Percentiles rank a stretch among this genome's conserved stretches.
phyloP scores from a whole-genome alignment of 2,113 vertebrate species.

The Laticauda colubrina region DNA sequence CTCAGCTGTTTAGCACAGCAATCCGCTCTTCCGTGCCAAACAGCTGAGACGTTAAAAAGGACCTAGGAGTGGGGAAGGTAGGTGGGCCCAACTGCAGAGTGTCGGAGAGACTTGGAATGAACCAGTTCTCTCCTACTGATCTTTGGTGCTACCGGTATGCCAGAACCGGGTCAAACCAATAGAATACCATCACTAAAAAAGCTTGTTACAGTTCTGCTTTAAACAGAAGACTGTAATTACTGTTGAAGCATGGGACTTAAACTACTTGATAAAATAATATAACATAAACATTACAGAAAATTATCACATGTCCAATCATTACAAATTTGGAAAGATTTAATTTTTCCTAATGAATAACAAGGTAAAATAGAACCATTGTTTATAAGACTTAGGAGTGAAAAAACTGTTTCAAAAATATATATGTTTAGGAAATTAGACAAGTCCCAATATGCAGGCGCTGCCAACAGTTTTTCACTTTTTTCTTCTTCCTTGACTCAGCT shows the following conservation, averaged over 20 bases:
- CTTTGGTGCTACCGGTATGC: too few species aligned
- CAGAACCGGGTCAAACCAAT: too few species aligned
- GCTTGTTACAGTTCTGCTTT: background rate
- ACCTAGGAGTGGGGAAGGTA: too few species aligned
- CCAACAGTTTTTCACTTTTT: conserved; percentile 30
- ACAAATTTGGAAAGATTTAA: conserved; percentile 25
- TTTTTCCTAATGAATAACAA: conserved; percentile 45
- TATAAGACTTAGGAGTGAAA: conserved; percentile 37
- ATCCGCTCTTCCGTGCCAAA: too few species aligned
- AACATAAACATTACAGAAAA: background rate
- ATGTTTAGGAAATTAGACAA: conserved; percentile 56
- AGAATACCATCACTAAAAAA: background rate
- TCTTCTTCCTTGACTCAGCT: conserved; percentile 23
- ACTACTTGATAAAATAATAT: background rate
- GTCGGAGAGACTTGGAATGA: too few species aligned
- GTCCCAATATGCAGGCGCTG: conserved; percentile 32
- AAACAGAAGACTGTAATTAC: background rate
- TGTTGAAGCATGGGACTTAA: background rate
- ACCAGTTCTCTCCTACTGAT: too few species aligned
- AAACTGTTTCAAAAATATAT: conserved; percentile 52
- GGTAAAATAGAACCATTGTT: conserved; percentile 54
- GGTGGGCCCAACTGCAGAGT: too few species aligned
- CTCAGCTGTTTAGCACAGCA: too few species aligned
- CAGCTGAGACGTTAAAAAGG: too few species aligned
- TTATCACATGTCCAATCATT: background rate